A percentile compares a stretch with the other conserved stretches of the same genome.
These are phyloP conservation scores for Zaprionus ghesquierei DNA, from an alignment of 1,140 invertebrate genomes.

Conservation along the genomic window DNA sequence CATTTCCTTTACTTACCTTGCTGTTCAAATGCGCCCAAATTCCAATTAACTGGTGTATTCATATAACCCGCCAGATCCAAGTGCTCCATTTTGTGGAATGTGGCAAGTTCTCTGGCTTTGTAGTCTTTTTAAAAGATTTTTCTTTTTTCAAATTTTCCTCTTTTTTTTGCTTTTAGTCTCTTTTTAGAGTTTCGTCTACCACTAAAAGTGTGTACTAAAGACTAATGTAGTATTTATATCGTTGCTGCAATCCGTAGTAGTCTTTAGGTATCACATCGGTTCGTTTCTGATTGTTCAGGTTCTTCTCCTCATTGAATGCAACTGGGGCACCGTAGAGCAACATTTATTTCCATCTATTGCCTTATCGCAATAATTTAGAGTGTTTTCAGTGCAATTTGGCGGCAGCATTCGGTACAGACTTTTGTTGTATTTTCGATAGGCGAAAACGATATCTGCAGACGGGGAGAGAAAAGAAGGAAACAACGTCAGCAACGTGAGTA, in stretches of 20 bases:
- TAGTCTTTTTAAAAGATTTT: constrained; percentile 10
- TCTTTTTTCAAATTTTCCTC: constrained; percentile 1
- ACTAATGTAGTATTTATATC: constrained; percentile 40
- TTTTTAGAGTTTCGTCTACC: constrained; percentile 14
- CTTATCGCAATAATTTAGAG: constrained; percentile 46
- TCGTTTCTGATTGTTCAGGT: constrained; percentile 51
- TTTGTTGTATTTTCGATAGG: constrained; percentile 72
- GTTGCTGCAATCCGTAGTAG: constrained; percentile 58
- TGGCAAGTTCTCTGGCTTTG: constrained; percentile 46
- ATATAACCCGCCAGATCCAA: constrained; percentile 75
- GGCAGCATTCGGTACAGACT: constrained; percentile 67
- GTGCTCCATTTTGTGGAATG: constrained; percentile 68
- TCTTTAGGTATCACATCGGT: constrained; percentile 63
- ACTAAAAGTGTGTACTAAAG: constrained; percentile 17
- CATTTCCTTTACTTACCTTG: constrained; percentile 58
- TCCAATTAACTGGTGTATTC: constrained; percentile 61
- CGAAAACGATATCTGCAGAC: constrained; percentile 69
- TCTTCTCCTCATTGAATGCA: constrained; percentile 56
- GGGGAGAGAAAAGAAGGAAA: constrained; percentile 9
- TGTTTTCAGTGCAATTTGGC: constrained; percentile 48
- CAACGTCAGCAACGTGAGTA: constrained; percentile 29
- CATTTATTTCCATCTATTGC: constrained; percentile 42
- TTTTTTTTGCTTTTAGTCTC: constrained; percentile 13
- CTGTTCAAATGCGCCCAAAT: constrained; percentile 67
- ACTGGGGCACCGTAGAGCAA: constrained; percentile 28